Evolutionary conservation across 2,113 vertebrate species (phyloP), one percentile per base, ranked within the genome.

Genomic region (Tonatia bakeri): DNA sequence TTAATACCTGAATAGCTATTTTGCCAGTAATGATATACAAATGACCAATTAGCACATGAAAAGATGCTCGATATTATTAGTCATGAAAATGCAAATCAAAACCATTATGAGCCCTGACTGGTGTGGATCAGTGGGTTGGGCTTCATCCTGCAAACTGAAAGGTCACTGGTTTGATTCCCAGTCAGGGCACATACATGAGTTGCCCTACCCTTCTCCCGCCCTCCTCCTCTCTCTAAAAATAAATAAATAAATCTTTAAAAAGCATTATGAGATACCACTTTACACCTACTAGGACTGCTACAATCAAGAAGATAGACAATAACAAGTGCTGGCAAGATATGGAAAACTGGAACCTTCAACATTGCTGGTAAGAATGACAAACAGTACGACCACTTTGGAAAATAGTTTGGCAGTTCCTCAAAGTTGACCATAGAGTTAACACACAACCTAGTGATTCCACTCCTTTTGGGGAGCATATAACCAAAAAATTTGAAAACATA

Each of bases 61-160:
- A 94, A 88, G 12, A 91, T 40, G 24, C 4, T 69, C 70, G 84
- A 90, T 3, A 31, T 47, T 10, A 24, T 50, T 69, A 61, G 4
- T 61, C 28, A 85, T 26, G 33, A 47, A 94, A 90, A 92, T 82
- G 33, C 14, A 90, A 84, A 70, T 47, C 56, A 47, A 95, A 96
- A 67, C 28, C 7, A 80, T 7, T 43, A 12, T 28, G 59, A 12
- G 3, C 59, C 59, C 59, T 61, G 10, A 61, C 59, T 61, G 10
- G 59, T 61, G 11, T 12, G 11, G 59, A 24, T 61, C 59, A 61
- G 59, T 61, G 26, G 56, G 59, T 61, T 61, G 59, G 59, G 24
- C 24, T 26, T 61, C 11, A 1, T 61, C 59, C 24, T 26, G 59
- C 24, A 61, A 61, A 26, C 59, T 28, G 11, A 61, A 61, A 61